phyloP scores from a whole-genome alignment of 2,797 vertebrate genomes.

The Salarias fasciatus region DNA sequence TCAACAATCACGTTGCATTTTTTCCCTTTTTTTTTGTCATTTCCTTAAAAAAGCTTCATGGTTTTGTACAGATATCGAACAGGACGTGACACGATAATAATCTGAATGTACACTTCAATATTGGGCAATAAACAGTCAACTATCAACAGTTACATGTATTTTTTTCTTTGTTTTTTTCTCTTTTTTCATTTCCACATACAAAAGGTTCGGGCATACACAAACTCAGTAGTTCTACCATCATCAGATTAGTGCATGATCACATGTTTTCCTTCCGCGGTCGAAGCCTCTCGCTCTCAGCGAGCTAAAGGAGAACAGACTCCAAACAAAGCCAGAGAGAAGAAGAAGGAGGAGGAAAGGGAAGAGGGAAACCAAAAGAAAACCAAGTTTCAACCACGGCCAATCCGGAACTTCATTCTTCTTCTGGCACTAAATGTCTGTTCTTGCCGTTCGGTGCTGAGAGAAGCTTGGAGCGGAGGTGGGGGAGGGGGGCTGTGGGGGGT shows the following conservation, averaged over 20 bases:
- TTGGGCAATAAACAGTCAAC: constrained; percentile 85
- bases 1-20: constrained; percentile 83
- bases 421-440: constrained; percentile 79
- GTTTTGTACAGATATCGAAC: constrained; percentile 85
- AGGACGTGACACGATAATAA: constrained; percentile 84
- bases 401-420: constrained; percentile 68
- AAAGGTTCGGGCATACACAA: constrained; percentile 78
- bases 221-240: constrained; percentile 76
- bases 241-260: constrained; percentile 78
- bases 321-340: constrained; percentile 64
- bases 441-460: constrained; percentile 64
- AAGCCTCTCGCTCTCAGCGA: constrained; percentile 47
- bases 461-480: constrained; percentile 63
- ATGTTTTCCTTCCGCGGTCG: constrained; percentile 40
- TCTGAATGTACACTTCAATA: constrained; percentile 86
- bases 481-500: too few relatives aligned
- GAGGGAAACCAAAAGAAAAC: constrained; percentile 44
- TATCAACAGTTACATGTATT: constrained; percentile 81
- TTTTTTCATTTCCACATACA: constrained; percentile 75
- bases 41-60: constrained; percentile 83
- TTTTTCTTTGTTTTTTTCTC: constrained; percentile 75
- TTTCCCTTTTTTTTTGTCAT: constrained; percentile 72
- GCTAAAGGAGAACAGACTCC: constrained; percentile 72
- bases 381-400: constrained; percentile 55
- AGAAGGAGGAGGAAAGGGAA: constrained; percentile 38